phyloP scores from a whole-genome alignment of 2,797 vertebrate species.

The Sebastes itinus region DNA sequence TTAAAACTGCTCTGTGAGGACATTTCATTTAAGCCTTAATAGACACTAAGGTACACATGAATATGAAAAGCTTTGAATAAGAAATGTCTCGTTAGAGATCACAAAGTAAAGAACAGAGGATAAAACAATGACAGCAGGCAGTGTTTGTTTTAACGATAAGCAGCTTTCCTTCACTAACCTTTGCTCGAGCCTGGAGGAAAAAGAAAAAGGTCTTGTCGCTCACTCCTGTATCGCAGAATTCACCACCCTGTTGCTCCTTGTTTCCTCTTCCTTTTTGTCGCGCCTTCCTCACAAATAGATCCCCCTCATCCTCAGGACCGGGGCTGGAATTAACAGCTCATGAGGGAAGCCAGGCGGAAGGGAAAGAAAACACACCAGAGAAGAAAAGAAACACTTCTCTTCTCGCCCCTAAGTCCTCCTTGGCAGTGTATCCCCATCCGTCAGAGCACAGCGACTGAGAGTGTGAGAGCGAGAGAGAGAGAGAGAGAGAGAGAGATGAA shows the following conservation, averaged over 20 bases:
- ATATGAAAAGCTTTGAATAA: background rate
- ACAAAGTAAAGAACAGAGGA: constrained; percentile 40
- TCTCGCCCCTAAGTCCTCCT: constrained; percentile 71
- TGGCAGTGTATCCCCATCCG: constrained; percentile 75
- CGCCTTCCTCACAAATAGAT: constrained; percentile 68
- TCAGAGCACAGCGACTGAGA: constrained; percentile 68
- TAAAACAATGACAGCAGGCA: constrained; percentile 10
- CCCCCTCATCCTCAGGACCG: constrained; percentile 68
- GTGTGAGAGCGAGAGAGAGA: constrained; percentile 35
- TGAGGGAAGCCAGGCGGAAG: constrained; percentile 60
- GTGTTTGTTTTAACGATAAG: constrained; percentile 45
- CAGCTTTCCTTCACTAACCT: constrained; percentile 68
- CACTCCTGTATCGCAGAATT: constrained; percentile 52
- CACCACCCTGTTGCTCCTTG: constrained; percentile 76
- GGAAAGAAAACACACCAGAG: constrained; percentile 60
- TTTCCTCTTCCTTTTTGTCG: constrained; percentile 60
- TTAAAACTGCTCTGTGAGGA: constrained; percentile 16
- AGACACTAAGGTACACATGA: background rate
- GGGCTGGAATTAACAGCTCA: constrained; percentile 61
- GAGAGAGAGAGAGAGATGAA: constrained; percentile 44
- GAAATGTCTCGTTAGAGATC: constrained; percentile 11
- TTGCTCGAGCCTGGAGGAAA: constrained; percentile 42
- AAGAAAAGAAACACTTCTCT: constrained; percentile 69
- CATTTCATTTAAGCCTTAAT: constrained; percentile 13
- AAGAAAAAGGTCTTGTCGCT: constrained; percentile 40